Evolutionary conservation across 1,140 invertebrate species (phyloP), one percentile per base, ranked within the genome.

Genomic region (Arion vulgaris): DNA sequence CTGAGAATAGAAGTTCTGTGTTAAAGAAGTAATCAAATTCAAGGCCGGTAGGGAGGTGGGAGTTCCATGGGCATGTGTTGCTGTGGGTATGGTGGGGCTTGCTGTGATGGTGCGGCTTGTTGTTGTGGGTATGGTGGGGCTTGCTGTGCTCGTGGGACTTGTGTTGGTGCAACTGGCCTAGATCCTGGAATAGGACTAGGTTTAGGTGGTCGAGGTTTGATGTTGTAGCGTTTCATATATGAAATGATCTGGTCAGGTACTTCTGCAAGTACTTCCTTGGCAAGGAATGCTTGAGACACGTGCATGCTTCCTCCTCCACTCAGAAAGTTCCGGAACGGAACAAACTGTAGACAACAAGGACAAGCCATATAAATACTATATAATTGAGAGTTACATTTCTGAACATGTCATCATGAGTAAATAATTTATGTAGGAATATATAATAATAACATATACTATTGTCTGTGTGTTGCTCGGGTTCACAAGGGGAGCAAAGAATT

Each of bases 221-320:
- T 91, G 26, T 90, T 89, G 78, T 92, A 91, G 41, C 88, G 91
- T 82, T 94, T 95, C 94, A 95, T 95, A 88, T 93, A 95, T 0
- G 93, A 92, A 23, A 94, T 86, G 53, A 95, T 91, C 86, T 95
- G 94, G 34, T 93, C 92, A 0, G 94, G 94, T 38, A 95, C 93
- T 90, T 95, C 94, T 13, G 94, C 94, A 36, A 95, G 85, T 0
- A 95, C 94, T 87, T 95, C 94, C 87, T 94, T 93, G 0, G 94
- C 94, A 82, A 95, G 87, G 68, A 89, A 87, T 28, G 91, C 90
- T 82, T 91, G 87, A 41, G 86, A 88, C 26, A 88, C 83, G 13
- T 85, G 74, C 36, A 87, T 73, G 83, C 86, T 76, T 89, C 86
- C 89, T 51, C 82, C 83, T 57, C 84, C 86, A 74, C 77, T 85